phyloP scores from a whole-genome alignment of 1,140 invertebrate genomes.

The Aplysia californica region DNA sequence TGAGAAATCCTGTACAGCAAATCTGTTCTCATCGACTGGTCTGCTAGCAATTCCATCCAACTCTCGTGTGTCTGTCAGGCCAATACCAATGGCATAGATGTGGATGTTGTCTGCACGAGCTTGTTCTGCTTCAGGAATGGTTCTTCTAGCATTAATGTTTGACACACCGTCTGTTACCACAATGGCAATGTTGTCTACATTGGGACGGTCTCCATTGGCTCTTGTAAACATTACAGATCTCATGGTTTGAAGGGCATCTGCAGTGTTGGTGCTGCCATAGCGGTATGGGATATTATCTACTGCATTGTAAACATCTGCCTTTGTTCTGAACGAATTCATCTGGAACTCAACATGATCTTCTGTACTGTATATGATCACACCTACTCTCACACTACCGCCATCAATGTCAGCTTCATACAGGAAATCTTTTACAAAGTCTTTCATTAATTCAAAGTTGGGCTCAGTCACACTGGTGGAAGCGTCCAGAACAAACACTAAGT shows the following conservation, averaged over 20 bases:
- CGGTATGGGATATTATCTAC: too few relatives aligned
- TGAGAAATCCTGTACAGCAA: conserved; percentile 37
- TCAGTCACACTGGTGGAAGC: conserved; percentile 50
- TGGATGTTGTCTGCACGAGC: conserved; percentile 40
- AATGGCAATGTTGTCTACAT: too few relatives aligned
- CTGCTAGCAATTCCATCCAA: not conserved
- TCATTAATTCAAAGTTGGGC: conserved; percentile 45
- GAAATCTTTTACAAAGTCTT: conserved; percentile 50
- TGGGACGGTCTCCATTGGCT: not conserved
- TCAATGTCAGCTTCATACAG: conserved; percentile 49
- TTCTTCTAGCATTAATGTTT: too few relatives aligned
- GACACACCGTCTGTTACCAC: too few relatives aligned
- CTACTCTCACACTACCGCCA: conserved; percentile 43
- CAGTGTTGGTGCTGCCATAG: too few relatives aligned
- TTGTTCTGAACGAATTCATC: too few relatives aligned
- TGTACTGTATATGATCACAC: conserved; percentile 51
- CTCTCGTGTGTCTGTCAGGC: not conserved
- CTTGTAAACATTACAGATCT: not conserved
- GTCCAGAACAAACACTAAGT: conserved; percentile 51
- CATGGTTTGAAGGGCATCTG: too few relatives aligned
- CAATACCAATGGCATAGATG: conserved; percentile 56
- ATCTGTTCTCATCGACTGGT: not conserved
- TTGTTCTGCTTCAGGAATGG: conserved; percentile 48
- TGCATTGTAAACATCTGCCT: too few relatives aligned
- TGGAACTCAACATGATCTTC: too few relatives aligned